phyloP scores from a whole-genome alignment of 2,797 vertebrate species.

The Enteromius afrohamiltoni region DNA sequence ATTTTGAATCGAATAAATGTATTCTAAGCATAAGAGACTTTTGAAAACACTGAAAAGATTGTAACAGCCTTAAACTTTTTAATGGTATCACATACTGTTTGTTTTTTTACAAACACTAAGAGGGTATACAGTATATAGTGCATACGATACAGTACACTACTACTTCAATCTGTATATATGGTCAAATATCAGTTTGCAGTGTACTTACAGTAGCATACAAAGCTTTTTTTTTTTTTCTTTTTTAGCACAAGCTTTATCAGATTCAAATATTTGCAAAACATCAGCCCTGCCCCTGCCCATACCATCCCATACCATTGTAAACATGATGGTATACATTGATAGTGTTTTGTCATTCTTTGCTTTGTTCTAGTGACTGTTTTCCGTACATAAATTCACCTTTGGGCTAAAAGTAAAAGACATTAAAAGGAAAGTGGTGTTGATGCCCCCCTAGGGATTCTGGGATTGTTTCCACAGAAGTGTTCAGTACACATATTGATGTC shows the following conservation, averaged over 20 bases:
- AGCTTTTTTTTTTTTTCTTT: not conserved
- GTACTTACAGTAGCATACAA: not conserved
- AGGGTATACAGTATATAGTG: not conserved
- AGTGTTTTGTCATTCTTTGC: not conserved
- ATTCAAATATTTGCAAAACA: slow-evolving; percentile 9
- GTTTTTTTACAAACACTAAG: not conserved
- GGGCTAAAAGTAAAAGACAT: slow-evolving; percentile 27
- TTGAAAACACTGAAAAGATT: not conserved
- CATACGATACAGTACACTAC: not conserved
- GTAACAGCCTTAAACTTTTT: not conserved
- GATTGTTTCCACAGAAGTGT: slow-evolving; percentile 43
- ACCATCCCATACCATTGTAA: not conserved
- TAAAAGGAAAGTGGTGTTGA: slow-evolving; percentile 40
- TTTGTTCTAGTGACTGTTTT: slow-evolving; percentile 18
- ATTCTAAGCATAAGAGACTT: not conserved
- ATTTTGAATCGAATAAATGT: not conserved
- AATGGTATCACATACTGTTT: too few relatives aligned
- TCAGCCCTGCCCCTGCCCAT: not conserved
- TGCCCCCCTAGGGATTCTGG: slow-evolving; percentile 39
- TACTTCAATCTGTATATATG: not conserved
- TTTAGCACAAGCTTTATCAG: not conserved
- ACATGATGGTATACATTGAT: not conserved
- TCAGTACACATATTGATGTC: slow-evolving; percentile 55
- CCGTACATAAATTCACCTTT: slow-evolving; percentile 23
- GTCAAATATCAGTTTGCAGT: slow-evolving; percentile 1